Base-by-base conservation (phyloP, 2,113 vertebrate species). In the Junco hyemalis region DNA sequence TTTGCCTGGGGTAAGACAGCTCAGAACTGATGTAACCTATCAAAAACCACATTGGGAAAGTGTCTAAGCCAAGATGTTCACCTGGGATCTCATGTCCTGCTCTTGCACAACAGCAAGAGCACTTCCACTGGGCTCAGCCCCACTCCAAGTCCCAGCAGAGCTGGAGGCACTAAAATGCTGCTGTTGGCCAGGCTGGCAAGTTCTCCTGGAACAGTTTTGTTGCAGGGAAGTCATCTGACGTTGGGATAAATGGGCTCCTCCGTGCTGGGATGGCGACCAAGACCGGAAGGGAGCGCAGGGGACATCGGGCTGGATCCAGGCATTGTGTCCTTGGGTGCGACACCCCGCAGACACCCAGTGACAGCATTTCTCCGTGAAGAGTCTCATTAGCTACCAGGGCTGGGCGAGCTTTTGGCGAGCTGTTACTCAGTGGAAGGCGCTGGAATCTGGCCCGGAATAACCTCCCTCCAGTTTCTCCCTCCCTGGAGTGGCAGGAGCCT, bases 401-500 rank as follows among this genome's bases (percentile, higher is more conserved):
- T 56, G 2, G 1, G 11, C 51, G 28, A 53, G 51, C 11, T 72
- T 42, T 92, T 0, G 5, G 84, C 54, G 85, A 95, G 94, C 70
- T 91, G 59, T 74, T 80, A 7, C 73, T 70, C 70, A 38, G 53
- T 54, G 45, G 81, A 91, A 91, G 50, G 59, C 1, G 0, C 51
- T 93, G 89, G 91, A 96, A 87, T 94, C 70, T 77, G 81, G 96
- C 93, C 87, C 19, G 5, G 89, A 82, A 82, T 70, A 94, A 95
- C 84, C 91, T 91, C 93, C 71, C 60, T 94, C 71, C 89, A 44
- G 16, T 71, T 94, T 73, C 70, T 84, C 66, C 87, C 63, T 90
- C 59, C 57, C 51, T 60, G 74, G 66, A 87, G 70, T 84, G 72
- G 81, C 78, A 45, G 81, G 87, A 91, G 53, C 45, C 60, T 95